Base-by-base conservation (phyloP, 2,888 invertebrate species). In the Drosophila fungiperda region DNA sequence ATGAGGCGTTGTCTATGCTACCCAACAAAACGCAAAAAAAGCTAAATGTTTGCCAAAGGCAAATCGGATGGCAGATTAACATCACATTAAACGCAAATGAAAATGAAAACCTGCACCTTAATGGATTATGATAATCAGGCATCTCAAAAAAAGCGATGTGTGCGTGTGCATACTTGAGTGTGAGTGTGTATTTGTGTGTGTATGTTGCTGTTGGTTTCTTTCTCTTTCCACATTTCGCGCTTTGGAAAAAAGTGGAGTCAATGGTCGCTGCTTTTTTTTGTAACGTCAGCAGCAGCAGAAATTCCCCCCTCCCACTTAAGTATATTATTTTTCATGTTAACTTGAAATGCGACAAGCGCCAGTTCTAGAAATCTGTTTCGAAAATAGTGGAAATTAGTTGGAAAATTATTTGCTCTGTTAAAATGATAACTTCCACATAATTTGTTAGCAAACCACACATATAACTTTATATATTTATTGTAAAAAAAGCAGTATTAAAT, bases 31-130 rank as follows among this genome's bases (percentile, higher is more conserved):
- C 23, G 26, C 12, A 57, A 68, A 8, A 53, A 60, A 54, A 48
- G 71, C 29, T 52, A 68, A 70, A 66, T 68, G 80, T 83, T 83
- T 73, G 78, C 81, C 73, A 68, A 73, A 76, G 71, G 82, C 85
- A 84, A 87, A 85, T 85, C 87, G 73, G 85, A 87, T 85, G 78
- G 68, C 72, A 80, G 85, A 85, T 85, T 78, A 87, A 68, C 80
- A 85, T 87, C 83, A 82, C 77, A 84, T 72, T 68, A 80, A 82
- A 75, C 62, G 64, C 62, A 68, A 75, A 54, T 54, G 23, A 38
- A 57, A 57, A 65, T 68, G 73, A 68, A 73, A 68, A 55, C 58
- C 35, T 38, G 35, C 55, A 23, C 42, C 64, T 50, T 73, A 69
- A 77, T 77, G 66, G 67, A 26, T 35, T 68, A 35, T 68, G 54